Evolutionary conservation across 1,140 invertebrate genomes (phyloP).

Genomic region (Contarinia nasturtii): DNA sequence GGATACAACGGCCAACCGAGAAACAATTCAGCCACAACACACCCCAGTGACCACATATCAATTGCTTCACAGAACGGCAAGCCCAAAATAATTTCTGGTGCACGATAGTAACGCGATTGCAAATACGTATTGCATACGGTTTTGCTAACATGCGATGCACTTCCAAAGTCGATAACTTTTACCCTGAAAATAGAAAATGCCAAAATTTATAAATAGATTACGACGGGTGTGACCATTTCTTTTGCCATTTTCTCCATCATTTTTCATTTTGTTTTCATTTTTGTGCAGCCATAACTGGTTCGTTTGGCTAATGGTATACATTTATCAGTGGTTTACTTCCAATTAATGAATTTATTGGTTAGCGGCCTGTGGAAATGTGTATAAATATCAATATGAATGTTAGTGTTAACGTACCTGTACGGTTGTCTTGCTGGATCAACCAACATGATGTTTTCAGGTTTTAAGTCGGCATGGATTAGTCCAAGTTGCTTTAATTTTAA

Average conservation of each 20-base stretch:
- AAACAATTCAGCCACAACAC: slow-evolving; percentile 97
- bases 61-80: slow-evolving; percentile 98
- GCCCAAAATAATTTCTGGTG: slow-evolving; percentile 96
- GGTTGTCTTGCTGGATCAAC: slow-evolving; percentile 94
- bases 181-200: slow-evolving; percentile 32
- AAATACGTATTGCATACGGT: slow-evolving; percentile 98
- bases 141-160: slow-evolving; percentile 96
- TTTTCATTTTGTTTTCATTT: too few relatives aligned
- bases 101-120: slow-evolving; percentile 96
- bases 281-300: too few relatives aligned
- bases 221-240: background rate
- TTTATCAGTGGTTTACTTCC: too few relatives aligned
- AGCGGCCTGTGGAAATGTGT: background rate
- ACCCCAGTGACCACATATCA: slow-evolving; percentile 99
- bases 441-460: slow-evolving; percentile 99
- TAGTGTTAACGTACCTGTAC: slow-evolving; percentile 33
- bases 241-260: too few relatives aligned
- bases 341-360: too few relatives aligned
- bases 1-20: slow-evolving; percentile 99
- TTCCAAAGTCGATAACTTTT: slow-evolving; percentile 99
- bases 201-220: background rate
- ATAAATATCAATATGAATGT: too few relatives aligned
- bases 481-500: slow-evolving; percentile 95
- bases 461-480: slow-evolving; percentile 96
- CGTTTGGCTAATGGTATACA: too few relatives aligned